These are phyloP conservation scores for Ligdia adustata DNA, from an alignment of 2,888 invertebrate genomes.

Conservation along the genomic window DNA sequence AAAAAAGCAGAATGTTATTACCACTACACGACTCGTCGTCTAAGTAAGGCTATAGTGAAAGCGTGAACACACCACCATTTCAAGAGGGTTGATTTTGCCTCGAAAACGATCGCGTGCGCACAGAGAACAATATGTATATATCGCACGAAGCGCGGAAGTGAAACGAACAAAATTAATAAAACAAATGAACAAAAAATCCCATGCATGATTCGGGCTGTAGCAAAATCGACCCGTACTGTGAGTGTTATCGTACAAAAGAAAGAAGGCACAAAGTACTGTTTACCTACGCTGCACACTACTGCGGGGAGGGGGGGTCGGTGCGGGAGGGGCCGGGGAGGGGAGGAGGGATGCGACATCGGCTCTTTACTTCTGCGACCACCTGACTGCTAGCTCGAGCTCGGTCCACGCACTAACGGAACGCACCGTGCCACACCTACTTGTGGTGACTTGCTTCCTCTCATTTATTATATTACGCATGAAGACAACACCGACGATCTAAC, in stretches of 20 bases:
- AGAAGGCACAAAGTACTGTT: constrained; percentile 46
- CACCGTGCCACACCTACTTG: constrained; percentile 79
- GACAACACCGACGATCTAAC: constrained; percentile 59
- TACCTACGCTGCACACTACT: constrained; percentile 51
- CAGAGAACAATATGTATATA: constrained; percentile 42
- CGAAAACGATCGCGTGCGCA: constrained; percentile 54
- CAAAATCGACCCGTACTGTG: constrained; percentile 63
- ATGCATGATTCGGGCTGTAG: constrained; percentile 73
- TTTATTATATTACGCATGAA: constrained; percentile 67
- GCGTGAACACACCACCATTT: constrained; percentile 72
- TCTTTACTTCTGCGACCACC: constrained; percentile 74
- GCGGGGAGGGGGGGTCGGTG: constrained; percentile 29
- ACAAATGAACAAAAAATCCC: constrained; percentile 70
- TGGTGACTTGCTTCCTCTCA: constrained; percentile 77
- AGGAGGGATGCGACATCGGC: constrained; percentile 62
- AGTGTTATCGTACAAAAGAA: constrained; percentile 49
- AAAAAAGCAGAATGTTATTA: constrained; percentile 52
- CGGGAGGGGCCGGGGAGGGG: constrained; percentile 29
- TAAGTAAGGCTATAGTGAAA: constrained; percentile 38
- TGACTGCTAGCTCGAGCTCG: constrained; percentile 29
- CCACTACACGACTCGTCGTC: constrained; percentile 27
- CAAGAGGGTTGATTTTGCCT: constrained; percentile 82
- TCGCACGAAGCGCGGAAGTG: constrained; percentile 53
- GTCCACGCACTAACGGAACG: constrained; percentile 52
- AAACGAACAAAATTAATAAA: constrained; percentile 40